phyloP scores from a whole-genome alignment of 1,140 invertebrate genomes.

The Proctacanthus coquilletti region DNA sequence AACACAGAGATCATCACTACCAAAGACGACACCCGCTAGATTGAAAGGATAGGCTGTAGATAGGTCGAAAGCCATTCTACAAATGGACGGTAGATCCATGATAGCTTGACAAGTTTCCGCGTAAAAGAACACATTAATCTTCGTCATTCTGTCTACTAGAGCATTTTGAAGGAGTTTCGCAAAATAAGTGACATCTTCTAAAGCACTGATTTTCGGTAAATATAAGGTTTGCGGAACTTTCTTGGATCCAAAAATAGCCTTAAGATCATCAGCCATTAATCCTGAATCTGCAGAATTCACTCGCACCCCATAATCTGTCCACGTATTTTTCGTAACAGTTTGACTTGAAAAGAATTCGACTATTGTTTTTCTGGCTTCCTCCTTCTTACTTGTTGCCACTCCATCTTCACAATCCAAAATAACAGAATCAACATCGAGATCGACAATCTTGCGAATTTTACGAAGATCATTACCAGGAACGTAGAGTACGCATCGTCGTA shows the following conservation, averaged over 20 bases:
- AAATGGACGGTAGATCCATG: too few species aligned
- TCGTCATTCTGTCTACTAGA: too few species aligned
- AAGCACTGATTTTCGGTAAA: slow-evolving; percentile 46
- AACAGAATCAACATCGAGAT: slow-evolving; percentile 37
- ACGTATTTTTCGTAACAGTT: slow-evolving; percentile 30
- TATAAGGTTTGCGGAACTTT: slow-evolving; percentile 41
- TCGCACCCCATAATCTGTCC: slow-evolving; percentile 44
- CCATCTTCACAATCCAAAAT: slow-evolving; percentile 61
- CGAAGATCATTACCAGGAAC: slow-evolving; percentile 49
- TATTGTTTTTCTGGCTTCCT: slow-evolving; percentile 40
- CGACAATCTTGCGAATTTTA: slow-evolving; percentile 43
- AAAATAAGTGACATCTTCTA: slow-evolving; percentile 37
- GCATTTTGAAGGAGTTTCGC: too few species aligned
- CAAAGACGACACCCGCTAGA: slow-evolving; percentile 49
- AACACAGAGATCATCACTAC: slow-evolving; percentile 55
- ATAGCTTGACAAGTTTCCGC: too few species aligned
- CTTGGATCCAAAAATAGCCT: slow-evolving; percentile 33
- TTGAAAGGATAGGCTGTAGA: slow-evolving; percentile 31
- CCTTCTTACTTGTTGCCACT: slow-evolving; percentile 49
- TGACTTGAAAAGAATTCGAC: slow-evolving; percentile 30
- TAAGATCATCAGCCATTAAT: slow-evolving; percentile 42
- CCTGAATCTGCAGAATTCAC: slow-evolving; percentile 48
- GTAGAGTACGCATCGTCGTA: slow-evolving; percentile 47
- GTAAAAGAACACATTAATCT: too few species aligned
- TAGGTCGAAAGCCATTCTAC: slow-evolving; percentile 26